A percentile compares a stretch with the other conserved stretches of the same genome.
These are phyloP conservation scores for Zoanthus gigantus DNA, from an alignment of 92 coral and sea anemone species.

Conservation along the genomic window DNA sequence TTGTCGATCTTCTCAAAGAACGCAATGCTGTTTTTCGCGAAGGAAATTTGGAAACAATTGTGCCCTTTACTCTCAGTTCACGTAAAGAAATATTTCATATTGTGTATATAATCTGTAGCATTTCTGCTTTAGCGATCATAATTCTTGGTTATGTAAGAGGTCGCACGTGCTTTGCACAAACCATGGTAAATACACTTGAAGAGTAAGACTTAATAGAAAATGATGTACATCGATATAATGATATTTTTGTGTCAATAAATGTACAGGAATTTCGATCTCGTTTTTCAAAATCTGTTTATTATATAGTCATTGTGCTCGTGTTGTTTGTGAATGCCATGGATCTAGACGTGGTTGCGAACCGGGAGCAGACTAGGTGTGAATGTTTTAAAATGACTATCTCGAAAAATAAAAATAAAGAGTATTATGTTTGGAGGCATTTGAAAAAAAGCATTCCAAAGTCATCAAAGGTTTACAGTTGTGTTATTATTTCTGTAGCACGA, in stretches of 20 bases:
- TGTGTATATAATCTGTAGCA: no score
- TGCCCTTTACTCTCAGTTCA: no score
- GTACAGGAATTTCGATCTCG: no score
- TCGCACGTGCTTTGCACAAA: constrained; percentile 33
- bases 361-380: background rate
- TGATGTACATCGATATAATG: no score
- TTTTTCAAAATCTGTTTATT: no score
- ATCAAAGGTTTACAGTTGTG: background rate
- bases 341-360: constrained; percentile 21
- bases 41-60: no score
- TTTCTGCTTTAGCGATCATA: constrained; percentile 36
- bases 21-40: no score
- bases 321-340: constrained; percentile 38
- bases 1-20: no score
- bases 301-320: constrained; percentile 12
- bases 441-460: background rate
- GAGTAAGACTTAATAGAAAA: no score
- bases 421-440: background rate
- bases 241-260: no score
- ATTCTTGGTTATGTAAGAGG: background rate
- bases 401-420: background rate
- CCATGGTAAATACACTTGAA: no score
- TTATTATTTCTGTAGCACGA: background rate
- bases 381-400: background rate
- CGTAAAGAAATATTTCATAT: no score